Percentiles rank a stretch among this genome's conserved stretches.
Conservation (phyloP, 2,113 vertebrate species). For the Trachemys scripta region DNA sequence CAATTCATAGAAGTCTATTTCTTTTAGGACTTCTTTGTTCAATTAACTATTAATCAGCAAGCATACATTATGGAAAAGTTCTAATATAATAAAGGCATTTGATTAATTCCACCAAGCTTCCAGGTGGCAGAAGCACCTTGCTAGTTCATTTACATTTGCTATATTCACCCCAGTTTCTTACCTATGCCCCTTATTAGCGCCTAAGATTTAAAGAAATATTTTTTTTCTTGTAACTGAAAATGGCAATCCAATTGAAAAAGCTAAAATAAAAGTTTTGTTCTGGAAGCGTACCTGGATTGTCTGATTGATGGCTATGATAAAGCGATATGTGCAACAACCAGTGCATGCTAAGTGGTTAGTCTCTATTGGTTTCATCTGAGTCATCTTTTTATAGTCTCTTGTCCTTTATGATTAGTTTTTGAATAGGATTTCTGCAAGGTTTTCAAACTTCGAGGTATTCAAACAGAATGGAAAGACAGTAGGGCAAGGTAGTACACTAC, state of each 20-base stretch:
- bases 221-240: neutral
- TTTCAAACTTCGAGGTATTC: neutral
- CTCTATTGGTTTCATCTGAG: neutral
- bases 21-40: neutral
- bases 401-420: neutral
- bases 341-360: neutral
- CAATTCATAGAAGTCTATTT: neutral
- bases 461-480: neutral
- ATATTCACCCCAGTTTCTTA: neutral
- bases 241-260: neutral
- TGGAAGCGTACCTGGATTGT: neutral
- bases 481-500: neutral
- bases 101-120: neutral
- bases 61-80: neutral
- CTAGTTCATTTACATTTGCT: neutral
- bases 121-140: neutral
- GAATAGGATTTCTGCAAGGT: neutral
- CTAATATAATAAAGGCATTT: neutral
- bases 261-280: conserved; percentile 1
- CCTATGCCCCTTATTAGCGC: neutral
- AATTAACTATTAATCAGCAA: neutral
- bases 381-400: neutral
- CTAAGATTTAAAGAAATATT: neutral
- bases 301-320: neutral
- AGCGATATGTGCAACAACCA: neutral